These are phyloP conservation scores for Cephus spinipes DNA, from an alignment of 2,888 invertebrate species.

Conservation along the genomic window DNA sequence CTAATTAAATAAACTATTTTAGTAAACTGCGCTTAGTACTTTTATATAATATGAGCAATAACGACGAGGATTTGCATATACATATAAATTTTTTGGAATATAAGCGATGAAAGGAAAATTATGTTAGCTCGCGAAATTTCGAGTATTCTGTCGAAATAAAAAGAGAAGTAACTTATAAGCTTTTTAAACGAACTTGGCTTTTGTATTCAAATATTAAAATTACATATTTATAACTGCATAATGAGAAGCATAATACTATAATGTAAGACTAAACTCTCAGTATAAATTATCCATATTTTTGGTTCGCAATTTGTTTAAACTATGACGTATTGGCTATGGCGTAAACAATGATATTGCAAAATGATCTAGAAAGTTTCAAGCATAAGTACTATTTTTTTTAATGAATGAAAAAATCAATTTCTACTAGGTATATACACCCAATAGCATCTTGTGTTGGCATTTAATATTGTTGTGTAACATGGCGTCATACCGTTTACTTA, in stretches of 20 bases:
- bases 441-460: neutral
- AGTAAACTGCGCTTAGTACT: neutral
- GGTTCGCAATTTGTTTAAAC: neutral
- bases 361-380: neutral
- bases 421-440: neutral
- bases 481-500: neutral
- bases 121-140: neutral
- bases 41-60: neutral
- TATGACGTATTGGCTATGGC: neutral
- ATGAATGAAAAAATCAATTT: neutral
- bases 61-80: neutral
- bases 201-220: neutral
- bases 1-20: neutral
- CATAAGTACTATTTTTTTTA: neutral
- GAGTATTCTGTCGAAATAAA: neutral
- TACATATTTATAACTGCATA: neutral
- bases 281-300: neutral
- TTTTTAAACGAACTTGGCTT: neutral
- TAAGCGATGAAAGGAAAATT: slow-evolving; percentile 5
- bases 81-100: neutral
- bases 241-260: neutral
- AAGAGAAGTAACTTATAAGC: neutral
- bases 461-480: neutral
- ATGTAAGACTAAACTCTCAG: neutral
- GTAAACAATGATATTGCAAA: neutral